These are phyloP conservation scores for Sinocyclocheilus rhinocerous DNA, from an alignment of 2,113 vertebrate genomes.

Conservation along the genomic window DNA sequence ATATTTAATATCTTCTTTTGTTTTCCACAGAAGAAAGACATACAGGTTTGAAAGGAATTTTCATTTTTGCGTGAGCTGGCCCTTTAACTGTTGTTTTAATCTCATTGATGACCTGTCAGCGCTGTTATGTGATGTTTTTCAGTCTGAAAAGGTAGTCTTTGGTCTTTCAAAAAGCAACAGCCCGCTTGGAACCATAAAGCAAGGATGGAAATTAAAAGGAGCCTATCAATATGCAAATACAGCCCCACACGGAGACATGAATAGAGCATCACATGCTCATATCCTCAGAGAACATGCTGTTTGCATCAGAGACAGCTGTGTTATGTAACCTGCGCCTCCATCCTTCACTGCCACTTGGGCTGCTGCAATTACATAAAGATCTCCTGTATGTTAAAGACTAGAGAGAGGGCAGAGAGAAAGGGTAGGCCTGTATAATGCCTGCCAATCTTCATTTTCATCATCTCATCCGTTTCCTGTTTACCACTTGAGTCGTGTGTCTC, in stretches of 20 bases:
- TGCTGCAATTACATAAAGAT: constrained; percentile 50
- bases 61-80: neutral
- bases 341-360: constrained; percentile 27
- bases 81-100: neutral
- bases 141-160: neutral
- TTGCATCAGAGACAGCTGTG: constrained; percentile 38
- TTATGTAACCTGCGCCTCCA: constrained; percentile 47
- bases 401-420: constrained; percentile 25
- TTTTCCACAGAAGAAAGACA: neutral
- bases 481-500: neutral
- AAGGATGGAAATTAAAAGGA: constrained; percentile 12
- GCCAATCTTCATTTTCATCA: constrained; percentile 29
- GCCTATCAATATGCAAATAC: constrained; percentile 8
- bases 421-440: neutral
- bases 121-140: neutral
- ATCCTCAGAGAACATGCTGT: constrained; percentile 15
- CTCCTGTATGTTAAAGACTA: constrained; percentile 28
- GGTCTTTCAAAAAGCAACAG: neutral
- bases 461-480: constrained; percentile 54
- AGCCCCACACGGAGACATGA: neutral
- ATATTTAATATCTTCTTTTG: neutral
- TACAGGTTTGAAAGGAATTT: too few relatives aligned
- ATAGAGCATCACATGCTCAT: constrained; percentile 28
- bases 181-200: neutral
- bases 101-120: neutral